These are phyloP conservation scores for Actinia equina DNA, from an alignment of 64 coral and sea anemone species.

Conservation along the genomic window DNA sequence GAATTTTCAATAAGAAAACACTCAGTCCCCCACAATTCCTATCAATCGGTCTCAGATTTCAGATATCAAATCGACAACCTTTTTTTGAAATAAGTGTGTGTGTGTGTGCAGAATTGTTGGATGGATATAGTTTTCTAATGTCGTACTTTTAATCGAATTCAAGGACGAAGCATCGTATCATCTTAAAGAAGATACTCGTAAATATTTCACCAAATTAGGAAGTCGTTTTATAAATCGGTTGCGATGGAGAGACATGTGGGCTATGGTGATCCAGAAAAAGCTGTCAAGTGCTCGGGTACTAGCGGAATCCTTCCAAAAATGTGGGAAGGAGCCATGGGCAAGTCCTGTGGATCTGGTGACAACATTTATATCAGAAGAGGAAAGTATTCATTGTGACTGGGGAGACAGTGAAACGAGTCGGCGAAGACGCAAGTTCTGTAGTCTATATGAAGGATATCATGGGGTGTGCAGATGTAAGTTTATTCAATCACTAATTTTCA, in stretches of 20 bases:
- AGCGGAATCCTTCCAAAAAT: constrained; percentile 68
- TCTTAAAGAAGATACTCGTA: constrained; percentile 26
- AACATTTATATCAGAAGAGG: constrained; percentile 6
- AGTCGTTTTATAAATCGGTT: constrained; percentile 62
- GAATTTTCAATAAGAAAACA: too few relatives aligned
- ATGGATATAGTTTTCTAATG: too few relatives aligned
- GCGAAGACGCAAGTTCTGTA: constrained; percentile 70
- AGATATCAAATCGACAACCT: too few relatives aligned
- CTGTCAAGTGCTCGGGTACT: constrained; percentile 23
- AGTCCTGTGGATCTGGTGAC: constrained; percentile 27
- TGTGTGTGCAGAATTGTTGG: too few relatives aligned
- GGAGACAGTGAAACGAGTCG: constrained; percentile 39
- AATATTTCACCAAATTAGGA: constrained; percentile 52
- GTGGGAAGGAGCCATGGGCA: constrained; percentile 24
- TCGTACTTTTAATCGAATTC: not conserved
- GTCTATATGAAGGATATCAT: constrained; percentile 81
- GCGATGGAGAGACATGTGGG: constrained; percentile 76
- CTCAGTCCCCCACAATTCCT: too few relatives aligned
- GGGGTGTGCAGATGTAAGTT: constrained; percentile 73
- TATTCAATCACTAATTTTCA: too few relatives aligned
- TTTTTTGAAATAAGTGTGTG: too few relatives aligned
- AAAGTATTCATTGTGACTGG: constrained; percentile 57
- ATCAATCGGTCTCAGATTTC: too few relatives aligned
- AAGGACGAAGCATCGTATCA: constrained; percentile 71
- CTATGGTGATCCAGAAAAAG: constrained; percentile 69